These are phyloP conservation scores for Trichonephila clavipes DNA, from an alignment of 1,140 invertebrate genomes.

Conservation along the genomic window DNA sequence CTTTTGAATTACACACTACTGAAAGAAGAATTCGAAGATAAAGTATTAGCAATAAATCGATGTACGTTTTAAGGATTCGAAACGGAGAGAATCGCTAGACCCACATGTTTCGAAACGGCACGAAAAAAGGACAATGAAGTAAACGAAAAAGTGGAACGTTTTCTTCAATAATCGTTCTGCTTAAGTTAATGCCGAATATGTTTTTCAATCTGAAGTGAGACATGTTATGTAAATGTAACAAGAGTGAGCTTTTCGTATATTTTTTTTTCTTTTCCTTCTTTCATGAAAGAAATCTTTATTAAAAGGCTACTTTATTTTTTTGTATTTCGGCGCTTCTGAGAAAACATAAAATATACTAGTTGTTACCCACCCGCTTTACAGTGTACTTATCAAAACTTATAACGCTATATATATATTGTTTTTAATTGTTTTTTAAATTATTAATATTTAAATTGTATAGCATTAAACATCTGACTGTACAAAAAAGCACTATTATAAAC, in stretches of 20 bases:
- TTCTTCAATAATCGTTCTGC: conserved; percentile 15
- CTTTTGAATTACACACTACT: conserved; percentile 16
- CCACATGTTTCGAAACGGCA: neutral
- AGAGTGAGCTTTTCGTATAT: neutral
- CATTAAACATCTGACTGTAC: too few species aligned
- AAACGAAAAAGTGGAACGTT: neutral
- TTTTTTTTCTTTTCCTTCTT: too few species aligned
- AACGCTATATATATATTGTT: too few species aligned
- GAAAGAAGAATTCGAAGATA: neutral
- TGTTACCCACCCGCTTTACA: too few species aligned
- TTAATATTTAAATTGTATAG: too few species aligned
- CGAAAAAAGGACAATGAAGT: neutral
- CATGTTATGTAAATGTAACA: conserved; percentile 3
- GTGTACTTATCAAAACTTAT: too few species aligned
- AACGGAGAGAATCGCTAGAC: neutral
- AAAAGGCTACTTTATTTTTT: too few species aligned
- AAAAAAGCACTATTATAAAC: too few species aligned
- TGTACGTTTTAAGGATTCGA: neutral
- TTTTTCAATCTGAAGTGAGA: conserved; percentile 9
- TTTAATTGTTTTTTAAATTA: too few species aligned
- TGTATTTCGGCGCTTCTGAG: too few species aligned
- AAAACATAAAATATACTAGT: too few species aligned
- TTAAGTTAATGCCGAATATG: conserved; percentile 43
- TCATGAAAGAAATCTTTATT: too few species aligned
- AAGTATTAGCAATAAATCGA: neutral